Conservation (phyloP, 2,888 invertebrate species). For the Sympetrum striolatum region DNA sequence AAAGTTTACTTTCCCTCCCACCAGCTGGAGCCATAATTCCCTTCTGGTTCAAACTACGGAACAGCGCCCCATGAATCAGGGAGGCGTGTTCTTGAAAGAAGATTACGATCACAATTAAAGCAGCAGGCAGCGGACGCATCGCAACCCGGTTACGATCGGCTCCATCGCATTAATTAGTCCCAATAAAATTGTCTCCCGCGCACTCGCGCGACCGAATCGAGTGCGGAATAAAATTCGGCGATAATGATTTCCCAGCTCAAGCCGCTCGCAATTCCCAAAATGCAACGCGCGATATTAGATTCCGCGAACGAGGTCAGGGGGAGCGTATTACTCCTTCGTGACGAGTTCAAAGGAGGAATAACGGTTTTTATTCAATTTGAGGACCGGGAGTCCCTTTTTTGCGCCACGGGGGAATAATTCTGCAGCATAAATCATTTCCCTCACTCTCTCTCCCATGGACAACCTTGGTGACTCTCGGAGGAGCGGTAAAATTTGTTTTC, state of each 20-base stretch:
- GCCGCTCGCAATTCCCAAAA: conserved; percentile 42
- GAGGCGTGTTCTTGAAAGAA: too few relatives aligned
- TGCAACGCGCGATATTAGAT: background rate
- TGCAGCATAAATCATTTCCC: background rate
- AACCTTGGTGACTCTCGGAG: background rate
- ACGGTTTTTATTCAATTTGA: background rate
- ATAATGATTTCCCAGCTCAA: background rate
- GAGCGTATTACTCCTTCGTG: conserved; percentile 22
- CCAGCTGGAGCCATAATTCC: too few relatives aligned
- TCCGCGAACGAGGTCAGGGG: conserved; percentile 25
- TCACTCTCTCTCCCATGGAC: background rate
- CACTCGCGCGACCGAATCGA: too few relatives aligned
- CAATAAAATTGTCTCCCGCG: background rate
- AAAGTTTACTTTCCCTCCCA: too few relatives aligned
- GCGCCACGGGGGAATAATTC: background rate
- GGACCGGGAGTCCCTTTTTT: background rate
- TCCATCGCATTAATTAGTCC: background rate
- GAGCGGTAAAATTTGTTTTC: background rate
- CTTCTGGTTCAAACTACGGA: too few relatives aligned
- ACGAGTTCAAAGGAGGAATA: background rate
- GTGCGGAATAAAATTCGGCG: background rate
- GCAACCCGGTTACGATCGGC: too few relatives aligned
- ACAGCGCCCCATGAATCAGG: too few relatives aligned
- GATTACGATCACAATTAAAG: too few relatives aligned
- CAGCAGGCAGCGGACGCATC: too few relatives aligned